Percentiles rank a stretch among this genome's conserved stretches.
phyloP scores from a whole-genome alignment of 2,113 vertebrate genomes.

The Chaenocephalus aceratus region DNA sequence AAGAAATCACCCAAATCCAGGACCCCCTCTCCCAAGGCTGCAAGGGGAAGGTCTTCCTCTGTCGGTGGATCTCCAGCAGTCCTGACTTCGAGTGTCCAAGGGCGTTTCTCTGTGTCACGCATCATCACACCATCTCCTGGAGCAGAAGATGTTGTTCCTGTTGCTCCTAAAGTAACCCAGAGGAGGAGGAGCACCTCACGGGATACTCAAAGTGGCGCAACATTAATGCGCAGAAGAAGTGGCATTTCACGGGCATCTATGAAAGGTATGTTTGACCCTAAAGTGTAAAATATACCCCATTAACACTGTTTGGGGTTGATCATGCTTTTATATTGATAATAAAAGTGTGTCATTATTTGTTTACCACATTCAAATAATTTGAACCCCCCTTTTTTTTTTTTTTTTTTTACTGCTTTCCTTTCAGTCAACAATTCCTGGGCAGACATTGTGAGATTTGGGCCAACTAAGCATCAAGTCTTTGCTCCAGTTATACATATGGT shows the following conservation, averaged over 20 bases:
- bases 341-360: no score
- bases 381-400: neutral
- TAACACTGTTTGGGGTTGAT: no score
- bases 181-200: constrained; percentile 56
- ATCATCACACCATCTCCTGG: constrained; percentile 75
- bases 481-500: constrained; percentile 60
- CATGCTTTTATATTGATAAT: no score
- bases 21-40: constrained; percentile 17
- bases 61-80: neutral
- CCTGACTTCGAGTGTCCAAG: constrained; percentile 57
- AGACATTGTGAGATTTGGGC: constrained; percentile 88
- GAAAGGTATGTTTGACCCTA: constrained; percentile 78
- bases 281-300: neutral
- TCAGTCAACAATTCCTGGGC: constrained; percentile 87
- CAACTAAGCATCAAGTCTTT: constrained; percentile 75
- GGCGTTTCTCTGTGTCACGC: constrained; percentile 86
- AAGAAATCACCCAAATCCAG: constrained; percentile 29
- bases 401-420: neutral
- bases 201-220: constrained; percentile 71
- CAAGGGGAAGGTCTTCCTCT: constrained; percentile 26
- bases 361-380: no score
- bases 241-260: constrained; percentile 88
- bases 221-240: constrained; percentile 82
- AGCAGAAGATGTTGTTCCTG: constrained; percentile 8
- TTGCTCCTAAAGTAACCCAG: constrained; percentile 52